phyloP scores from a whole-genome alignment of 2,113 vertebrate species.

The Todiramphus saurophagus region DNA sequence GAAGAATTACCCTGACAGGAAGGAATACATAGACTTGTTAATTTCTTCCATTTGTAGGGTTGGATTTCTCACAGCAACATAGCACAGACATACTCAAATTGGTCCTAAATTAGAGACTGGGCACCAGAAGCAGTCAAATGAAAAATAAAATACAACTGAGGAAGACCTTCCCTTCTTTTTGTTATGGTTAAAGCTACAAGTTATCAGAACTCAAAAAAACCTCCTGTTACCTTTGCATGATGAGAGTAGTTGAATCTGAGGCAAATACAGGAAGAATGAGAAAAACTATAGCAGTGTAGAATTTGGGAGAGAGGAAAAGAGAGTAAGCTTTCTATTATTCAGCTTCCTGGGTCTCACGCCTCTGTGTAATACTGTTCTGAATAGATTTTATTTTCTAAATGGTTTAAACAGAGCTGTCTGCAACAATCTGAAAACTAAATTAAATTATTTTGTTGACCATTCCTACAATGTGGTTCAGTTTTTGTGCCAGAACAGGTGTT shows the following conservation, averaged over 20 bases:
- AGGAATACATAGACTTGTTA: background rate
- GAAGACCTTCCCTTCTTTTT: background rate
- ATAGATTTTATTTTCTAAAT: background rate
- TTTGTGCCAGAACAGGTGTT: background rate
- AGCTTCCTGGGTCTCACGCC: background rate
- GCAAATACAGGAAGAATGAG: background rate
- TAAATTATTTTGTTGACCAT: background rate
- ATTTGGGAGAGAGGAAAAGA: background rate
- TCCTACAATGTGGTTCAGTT: background rate
- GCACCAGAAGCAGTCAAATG: background rate
- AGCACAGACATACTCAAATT: background rate
- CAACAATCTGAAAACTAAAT: background rate
- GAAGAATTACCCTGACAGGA: background rate
- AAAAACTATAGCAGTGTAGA: background rate
- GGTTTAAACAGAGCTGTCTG: background rate
- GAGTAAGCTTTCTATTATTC: background rate
- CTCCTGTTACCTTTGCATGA: background rate
- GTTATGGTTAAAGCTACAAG: background rate
- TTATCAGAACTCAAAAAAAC: background rate
- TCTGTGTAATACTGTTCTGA: background rate
- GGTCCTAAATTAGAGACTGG: background rate
- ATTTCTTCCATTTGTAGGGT: background rate
- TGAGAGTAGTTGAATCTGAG: background rate
- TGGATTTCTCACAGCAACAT: background rate
- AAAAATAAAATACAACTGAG: background rate